Evolutionary conservation across 2,888 invertebrate species (phyloP).

Genomic region (Corythucha ciliata): DNA sequence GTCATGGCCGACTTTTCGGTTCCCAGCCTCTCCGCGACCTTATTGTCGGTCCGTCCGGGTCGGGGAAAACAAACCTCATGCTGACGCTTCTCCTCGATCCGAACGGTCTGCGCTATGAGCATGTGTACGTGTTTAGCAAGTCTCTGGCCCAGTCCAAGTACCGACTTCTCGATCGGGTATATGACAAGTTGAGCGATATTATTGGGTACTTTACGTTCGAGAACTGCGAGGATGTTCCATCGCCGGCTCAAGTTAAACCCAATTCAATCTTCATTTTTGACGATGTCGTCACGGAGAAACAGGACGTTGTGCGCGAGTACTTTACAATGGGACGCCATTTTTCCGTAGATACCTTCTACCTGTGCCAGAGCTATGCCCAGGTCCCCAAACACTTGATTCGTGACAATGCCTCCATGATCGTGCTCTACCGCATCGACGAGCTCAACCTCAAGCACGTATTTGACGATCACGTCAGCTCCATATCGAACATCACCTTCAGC

Average conservation of each 20-base stretch:
- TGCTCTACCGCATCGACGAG: conserved; percentile 40
- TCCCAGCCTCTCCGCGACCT: neutral
- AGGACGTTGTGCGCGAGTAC: conserved; percentile 35
- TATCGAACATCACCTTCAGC: conserved; percentile 21
- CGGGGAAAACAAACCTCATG: conserved; percentile 40
- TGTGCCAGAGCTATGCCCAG: conserved; percentile 39
- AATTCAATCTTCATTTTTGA: conserved; percentile 41
- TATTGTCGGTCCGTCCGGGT: conserved; percentile 37
- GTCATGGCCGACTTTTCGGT: too few species aligned
- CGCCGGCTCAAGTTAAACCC: conserved; percentile 33
- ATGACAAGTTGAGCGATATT: conserved; percentile 30
- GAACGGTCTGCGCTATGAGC: conserved; percentile 40
- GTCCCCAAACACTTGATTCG: conserved; percentile 40
- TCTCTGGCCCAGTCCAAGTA: conserved; percentile 39
- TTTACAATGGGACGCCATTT: conserved; percentile 40
- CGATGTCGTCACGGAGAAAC: conserved; percentile 39
- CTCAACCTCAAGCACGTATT: conserved; percentile 38
- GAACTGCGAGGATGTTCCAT: conserved; percentile 31
- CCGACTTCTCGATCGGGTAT: conserved; percentile 33
- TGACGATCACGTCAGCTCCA: conserved; percentile 24
- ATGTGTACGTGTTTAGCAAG: conserved; percentile 41
- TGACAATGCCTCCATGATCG: conserved; percentile 40
- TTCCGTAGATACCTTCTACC: conserved; percentile 39
- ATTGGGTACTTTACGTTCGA: conserved; percentile 33
- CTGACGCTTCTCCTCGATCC: conserved; percentile 37